phyloP scores from a whole-genome alignment of 2,888 invertebrate genomes.

The Thyatira batis region DNA sequence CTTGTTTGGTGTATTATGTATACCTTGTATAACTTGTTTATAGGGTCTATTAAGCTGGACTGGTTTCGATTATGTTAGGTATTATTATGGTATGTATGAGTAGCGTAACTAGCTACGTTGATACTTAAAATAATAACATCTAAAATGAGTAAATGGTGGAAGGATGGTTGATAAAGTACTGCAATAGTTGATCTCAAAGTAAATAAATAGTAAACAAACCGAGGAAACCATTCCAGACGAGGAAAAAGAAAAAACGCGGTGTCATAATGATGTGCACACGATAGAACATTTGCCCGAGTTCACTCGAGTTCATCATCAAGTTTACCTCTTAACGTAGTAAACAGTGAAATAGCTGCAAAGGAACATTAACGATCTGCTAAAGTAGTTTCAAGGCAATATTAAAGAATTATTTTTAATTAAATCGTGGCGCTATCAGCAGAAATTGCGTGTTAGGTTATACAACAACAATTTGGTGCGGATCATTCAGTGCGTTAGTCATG shows the following conservation, averaged over 20 bases:
- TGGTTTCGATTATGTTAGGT: no score
- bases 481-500: constrained; percentile 30
- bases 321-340: background rate
- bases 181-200: no score
- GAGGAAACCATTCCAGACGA: background rate
- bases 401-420: background rate
- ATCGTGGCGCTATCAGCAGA: constrained; percentile 9
- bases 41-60: no score
- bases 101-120: no score
- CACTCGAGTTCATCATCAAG: background rate
- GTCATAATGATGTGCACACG: background rate
- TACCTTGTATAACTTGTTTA: no score
- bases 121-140: no score
- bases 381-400: background rate
- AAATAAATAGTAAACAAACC: no score
- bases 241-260: background rate
- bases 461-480: constrained; percentile 22
- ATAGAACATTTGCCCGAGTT: background rate
- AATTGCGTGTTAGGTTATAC: constrained; percentile 20
- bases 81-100: no score
- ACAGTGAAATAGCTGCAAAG: background rate
- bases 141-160: no score
- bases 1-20: background rate
- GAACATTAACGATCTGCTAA: no score
- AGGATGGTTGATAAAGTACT: no score